Conservation (phyloP, 2,113 vertebrate species). For the Athene noctua region DNA sequence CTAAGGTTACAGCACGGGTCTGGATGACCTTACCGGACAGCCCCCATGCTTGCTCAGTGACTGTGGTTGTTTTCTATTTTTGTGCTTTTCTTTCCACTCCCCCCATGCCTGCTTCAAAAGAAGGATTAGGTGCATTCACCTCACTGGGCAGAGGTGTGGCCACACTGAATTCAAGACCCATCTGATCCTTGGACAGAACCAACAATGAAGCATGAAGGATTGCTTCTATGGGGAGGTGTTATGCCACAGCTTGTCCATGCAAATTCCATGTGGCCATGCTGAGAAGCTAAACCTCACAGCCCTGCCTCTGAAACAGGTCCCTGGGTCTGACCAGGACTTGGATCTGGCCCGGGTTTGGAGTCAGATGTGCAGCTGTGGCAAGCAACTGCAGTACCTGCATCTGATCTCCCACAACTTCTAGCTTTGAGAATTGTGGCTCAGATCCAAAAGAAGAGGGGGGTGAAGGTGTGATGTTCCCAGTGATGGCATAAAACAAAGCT, state of each 20-base stretch:
- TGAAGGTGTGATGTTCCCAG: background rate
- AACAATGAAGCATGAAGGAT: background rate
- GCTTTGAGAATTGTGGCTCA: background rate
- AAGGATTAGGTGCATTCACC: background rate
- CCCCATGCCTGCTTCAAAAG: background rate
- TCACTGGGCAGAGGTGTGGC: background rate
- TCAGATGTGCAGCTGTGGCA: background rate
- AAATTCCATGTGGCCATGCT: background rate
- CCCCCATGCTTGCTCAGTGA: background rate
- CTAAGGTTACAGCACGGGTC: background rate
- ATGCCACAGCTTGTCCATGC: rapidly evolving
- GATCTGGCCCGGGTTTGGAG: background rate
- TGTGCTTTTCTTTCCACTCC: background rate
- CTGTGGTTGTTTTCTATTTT: background rate
- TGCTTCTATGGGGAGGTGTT: background rate
- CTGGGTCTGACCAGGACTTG: background rate
- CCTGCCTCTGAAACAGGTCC: background rate
- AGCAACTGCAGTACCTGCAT: background rate
- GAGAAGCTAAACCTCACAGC: background rate
- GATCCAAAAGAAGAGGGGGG: background rate
- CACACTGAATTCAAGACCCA: background rate
- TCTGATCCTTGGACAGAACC: background rate
- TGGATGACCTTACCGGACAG: background rate
- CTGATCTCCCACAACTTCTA: background rate
- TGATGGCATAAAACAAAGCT: background rate